Conservation (phyloP, 1,140 invertebrate species). For the Thrips palmi region DNA sequence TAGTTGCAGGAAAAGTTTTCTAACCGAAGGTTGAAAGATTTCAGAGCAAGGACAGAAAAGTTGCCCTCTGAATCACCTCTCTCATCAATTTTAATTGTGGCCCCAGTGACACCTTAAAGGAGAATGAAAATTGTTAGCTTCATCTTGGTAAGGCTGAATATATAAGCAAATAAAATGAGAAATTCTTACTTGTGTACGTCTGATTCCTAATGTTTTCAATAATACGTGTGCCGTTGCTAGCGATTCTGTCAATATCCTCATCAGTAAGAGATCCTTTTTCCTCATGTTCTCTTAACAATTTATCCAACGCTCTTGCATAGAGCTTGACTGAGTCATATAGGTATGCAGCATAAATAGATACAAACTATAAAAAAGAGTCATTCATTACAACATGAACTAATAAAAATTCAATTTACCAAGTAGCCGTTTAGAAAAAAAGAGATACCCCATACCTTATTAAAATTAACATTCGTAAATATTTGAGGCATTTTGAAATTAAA, state of each 20-base stretch:
- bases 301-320: conserved; percentile 70
- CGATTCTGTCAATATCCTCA: conserved; percentile 45
- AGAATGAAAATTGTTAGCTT: neutral
- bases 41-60: conserved; percentile 77
- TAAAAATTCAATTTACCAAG: neutral
- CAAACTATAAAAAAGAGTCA: conserved; percentile 34
- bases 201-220: conserved; percentile 57
- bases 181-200: conserved; percentile 54
- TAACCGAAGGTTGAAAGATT: conserved; percentile 21
- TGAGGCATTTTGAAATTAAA: conserved; percentile 49
- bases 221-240: conserved; percentile 54
- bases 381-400: neutral
- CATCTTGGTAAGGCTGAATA: neutral
- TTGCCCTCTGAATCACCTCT: conserved; percentile 93
- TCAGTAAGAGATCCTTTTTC: conserved; percentile 33
- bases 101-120: conserved; percentile 71
- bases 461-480: conserved; percentile 30
- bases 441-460: conserved; percentile 27
- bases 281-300: conserved; percentile 40
- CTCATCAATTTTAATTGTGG: conserved; percentile 73
- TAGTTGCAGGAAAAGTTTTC: conserved; percentile 45
- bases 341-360: conserved; percentile 87
- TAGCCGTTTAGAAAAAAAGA: conserved; percentile 4
- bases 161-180: neutral
- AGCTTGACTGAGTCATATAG: conserved; percentile 88